A percentile compares a stretch with the other conserved stretches of the same genome.
Conservation (phyloP, 1,140 invertebrate genomes). For the Acromyrmex heyeri region DNA sequence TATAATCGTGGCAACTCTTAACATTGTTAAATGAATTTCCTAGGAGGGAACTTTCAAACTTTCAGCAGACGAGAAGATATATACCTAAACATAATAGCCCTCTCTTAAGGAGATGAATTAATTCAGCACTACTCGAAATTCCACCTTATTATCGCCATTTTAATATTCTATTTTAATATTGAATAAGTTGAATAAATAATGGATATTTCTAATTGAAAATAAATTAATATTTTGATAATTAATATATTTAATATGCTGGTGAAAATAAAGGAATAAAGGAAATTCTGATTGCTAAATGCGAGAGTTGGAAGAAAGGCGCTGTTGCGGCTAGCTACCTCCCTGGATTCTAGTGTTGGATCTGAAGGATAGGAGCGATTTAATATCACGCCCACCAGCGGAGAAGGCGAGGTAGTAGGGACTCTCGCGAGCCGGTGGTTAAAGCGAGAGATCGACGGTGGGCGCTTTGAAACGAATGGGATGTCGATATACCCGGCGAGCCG, state of each 20-base stretch:
- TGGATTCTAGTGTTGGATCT: constrained; percentile 48
- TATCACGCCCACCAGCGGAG: constrained; percentile 84
- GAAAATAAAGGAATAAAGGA: neutral
- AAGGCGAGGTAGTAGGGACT: constrained; percentile 59
- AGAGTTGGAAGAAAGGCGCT: constrained; percentile 11
- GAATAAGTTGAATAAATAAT: too few relatives aligned
- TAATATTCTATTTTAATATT: neutral
- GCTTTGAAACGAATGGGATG: constrained; percentile 45
- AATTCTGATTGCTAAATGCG: neutral
- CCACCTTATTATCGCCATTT: neutral
- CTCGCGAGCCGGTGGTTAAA: constrained; percentile 45
- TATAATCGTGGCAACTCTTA: neutral
- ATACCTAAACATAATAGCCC: neutral
- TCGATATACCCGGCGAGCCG: constrained; percentile 50
- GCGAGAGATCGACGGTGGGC: constrained; percentile 49
- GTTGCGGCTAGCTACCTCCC: constrained; percentile 62
- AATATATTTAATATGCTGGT: neutral
- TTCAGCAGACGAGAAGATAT: neutral
- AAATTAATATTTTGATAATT: constrained; percentile 15
- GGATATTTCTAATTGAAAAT: neutral
- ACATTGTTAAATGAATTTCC: neutral
- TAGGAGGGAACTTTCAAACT: neutral
- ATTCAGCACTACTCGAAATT: neutral
- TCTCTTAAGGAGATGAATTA: neutral
- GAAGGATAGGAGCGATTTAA: constrained; percentile 83